Evolutionary conservation across 2,797 vertebrate genomes (phyloP).

Genomic region (Ceryle rudis): DNA sequence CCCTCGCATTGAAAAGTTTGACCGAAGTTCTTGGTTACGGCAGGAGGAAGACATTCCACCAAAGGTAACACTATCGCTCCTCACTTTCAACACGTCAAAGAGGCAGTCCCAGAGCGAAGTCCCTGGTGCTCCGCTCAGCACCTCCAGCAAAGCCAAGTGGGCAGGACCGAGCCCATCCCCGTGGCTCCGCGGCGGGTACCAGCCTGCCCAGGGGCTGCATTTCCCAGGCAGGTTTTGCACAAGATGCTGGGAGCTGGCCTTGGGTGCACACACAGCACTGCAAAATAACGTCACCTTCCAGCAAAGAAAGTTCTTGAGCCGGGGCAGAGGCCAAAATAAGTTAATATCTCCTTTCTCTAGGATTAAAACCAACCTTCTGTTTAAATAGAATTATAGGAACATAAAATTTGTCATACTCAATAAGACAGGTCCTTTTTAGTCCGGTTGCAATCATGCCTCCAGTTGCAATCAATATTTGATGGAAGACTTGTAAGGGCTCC

Average conservation of each 20-base stretch:
- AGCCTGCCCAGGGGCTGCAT: background rate
- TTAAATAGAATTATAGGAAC: constrained; percentile 60
- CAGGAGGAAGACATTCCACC: constrained; percentile 97
- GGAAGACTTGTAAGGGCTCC: constrained; percentile 62
- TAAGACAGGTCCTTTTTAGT: constrained; percentile 38
- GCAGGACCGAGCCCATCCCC: background rate
- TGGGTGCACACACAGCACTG: background rate
- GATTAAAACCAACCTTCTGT: constrained; percentile 11
- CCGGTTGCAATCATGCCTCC: background rate
- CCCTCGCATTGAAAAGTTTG: constrained; percentile 93
- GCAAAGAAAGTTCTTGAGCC: constrained; percentile 29
- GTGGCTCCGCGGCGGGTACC: accelerated
- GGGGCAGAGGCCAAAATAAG: background rate
- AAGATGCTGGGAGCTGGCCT: background rate
- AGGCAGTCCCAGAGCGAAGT: background rate
- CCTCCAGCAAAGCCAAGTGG: background rate
- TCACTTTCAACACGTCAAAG: constrained; percentile 15
- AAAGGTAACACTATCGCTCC: constrained; percentile 84
- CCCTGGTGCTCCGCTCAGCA: background rate
- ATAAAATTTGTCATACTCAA: constrained; percentile 66
- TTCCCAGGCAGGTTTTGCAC: background rate
- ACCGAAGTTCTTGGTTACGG: constrained; percentile 96
- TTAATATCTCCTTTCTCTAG: constrained; percentile 4
- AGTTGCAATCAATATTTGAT: constrained; percentile 64
- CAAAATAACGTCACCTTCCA: background rate